Conservation (phyloP, 2,888 invertebrate genomes). For the Zygothrica quintamaculata region DNA sequence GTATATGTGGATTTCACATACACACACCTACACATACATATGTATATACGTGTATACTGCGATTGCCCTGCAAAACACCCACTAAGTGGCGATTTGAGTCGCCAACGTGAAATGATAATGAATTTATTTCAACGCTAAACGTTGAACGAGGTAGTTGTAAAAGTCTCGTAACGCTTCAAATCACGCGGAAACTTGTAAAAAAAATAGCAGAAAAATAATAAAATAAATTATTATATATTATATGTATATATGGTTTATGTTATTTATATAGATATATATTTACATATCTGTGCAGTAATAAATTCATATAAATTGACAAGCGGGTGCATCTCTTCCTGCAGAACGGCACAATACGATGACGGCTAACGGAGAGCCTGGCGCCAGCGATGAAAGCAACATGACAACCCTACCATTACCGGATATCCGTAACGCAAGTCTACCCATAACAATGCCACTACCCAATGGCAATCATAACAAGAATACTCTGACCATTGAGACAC, state of each 20-base stretch:
- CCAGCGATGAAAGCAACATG: conserved; percentile 46
- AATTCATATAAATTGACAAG: conserved; percentile 25
- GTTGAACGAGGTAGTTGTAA: conserved; percentile 78
- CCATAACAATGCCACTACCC: conserved; percentile 33
- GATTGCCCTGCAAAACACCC: conserved; percentile 49
- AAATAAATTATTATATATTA: neutral
- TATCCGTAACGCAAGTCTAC: conserved; percentile 32
- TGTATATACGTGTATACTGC: conserved; percentile 7
- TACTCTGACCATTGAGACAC: conserved; percentile 77
- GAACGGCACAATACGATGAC: conserved; percentile 49
- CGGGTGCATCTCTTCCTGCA: conserved; percentile 15
- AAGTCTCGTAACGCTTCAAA: conserved; percentile 44
- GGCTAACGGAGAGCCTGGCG: conserved; percentile 61
- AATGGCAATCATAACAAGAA: conserved; percentile 63
- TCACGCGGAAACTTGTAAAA: neutral
- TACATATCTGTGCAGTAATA: conserved; percentile 9
- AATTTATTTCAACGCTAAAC: conserved; percentile 79
- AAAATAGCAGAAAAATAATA: conserved; percentile 8
- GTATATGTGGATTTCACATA: conserved; percentile 51
- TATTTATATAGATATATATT: neutral
- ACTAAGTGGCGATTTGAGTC: conserved; percentile 42
- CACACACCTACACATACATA: conserved; percentile 10
- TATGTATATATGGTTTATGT: conserved; percentile 5
- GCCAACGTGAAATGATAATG: conserved; percentile 58
- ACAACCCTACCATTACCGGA: conserved; percentile 24